These are phyloP conservation scores for Aleiodes leptofemur DNA, from an alignment of 2,888 invertebrate species.

Conservation along the genomic window DNA sequence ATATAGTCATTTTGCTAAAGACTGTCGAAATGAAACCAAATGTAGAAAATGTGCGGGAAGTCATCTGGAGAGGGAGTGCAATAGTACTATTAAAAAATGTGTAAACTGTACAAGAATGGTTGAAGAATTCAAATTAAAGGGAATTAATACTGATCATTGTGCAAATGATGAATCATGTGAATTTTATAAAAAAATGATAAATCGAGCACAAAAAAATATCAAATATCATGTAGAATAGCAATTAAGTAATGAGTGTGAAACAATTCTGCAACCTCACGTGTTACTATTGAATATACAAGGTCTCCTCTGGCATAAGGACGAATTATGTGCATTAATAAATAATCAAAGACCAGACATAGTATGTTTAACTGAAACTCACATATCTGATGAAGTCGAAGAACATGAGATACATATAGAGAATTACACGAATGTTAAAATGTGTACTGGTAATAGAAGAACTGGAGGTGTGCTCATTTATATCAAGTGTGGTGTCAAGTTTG, in stretches of 20 bases:
- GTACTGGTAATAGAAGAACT: slow-evolving; percentile 19
- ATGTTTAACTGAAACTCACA: slow-evolving; percentile 27
- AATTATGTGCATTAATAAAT: slow-evolving; percentile 20
- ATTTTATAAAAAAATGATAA: slow-evolving; percentile 18
- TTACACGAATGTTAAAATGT: slow-evolving; percentile 9
- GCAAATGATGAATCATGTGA: slow-evolving; percentile 36
- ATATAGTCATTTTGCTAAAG: slow-evolving; percentile 44
- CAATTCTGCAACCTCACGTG: background rate
- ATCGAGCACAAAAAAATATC: slow-evolving; percentile 21
- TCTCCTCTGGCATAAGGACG: slow-evolving; percentile 38
- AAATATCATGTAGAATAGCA: slow-evolving; percentile 43
- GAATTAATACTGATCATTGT: slow-evolving; percentile 18
- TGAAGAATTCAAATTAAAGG: slow-evolving; percentile 32
- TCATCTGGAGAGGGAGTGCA: slow-evolving; percentile 38
- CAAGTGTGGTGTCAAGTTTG: background rate
- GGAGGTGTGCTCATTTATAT: slow-evolving; percentile 29
- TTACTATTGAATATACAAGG: slow-evolving; percentile 35
- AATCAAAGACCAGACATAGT: slow-evolving; percentile 14
- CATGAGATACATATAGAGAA: slow-evolving; percentile 24
- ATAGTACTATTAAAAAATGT: slow-evolving; percentile 37
- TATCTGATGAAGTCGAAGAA: slow-evolving; percentile 11
- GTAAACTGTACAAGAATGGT: slow-evolving; percentile 42
- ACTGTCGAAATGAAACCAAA: slow-evolving; percentile 31
- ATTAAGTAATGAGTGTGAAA: background rate
- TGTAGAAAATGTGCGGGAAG: slow-evolving; percentile 44